Percentiles rank a stretch among this genome's conserved stretches.
Evolutionary conservation across 2,113 vertebrate genomes (phyloP).

Genomic region (Castor canadensis): DNA sequence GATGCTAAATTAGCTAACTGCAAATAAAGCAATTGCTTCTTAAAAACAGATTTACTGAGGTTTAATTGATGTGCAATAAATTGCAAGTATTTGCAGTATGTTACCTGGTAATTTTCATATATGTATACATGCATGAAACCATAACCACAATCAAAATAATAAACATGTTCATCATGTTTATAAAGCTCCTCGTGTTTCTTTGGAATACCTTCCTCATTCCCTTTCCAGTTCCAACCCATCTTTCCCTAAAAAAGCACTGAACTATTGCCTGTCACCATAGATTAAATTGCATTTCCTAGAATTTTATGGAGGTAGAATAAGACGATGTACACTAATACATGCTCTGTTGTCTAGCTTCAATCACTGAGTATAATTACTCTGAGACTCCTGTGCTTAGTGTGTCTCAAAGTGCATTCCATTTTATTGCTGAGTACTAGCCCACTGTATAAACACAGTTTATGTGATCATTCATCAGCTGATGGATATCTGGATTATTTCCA

Average conservation of each 20-base stretch:
- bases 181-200: not conserved
- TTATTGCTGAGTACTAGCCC: not conserved
- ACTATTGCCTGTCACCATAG: not conserved
- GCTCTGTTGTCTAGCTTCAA: not conserved
- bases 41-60: not conserved
- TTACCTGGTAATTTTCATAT: not conserved
- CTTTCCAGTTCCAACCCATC: not conserved
- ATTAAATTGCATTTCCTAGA: constrained; percentile 43
- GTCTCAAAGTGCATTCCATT: not conserved
- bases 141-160: not conserved
- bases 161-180: not conserved
- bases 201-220: not conserved
- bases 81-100: not conserved
- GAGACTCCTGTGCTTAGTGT: not conserved
- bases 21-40: not conserved
- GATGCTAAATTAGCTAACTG: not conserved
- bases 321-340: not conserved
- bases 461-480: not conserved
- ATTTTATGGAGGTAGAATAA: not conserved
- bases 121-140: not conserved
- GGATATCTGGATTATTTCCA: not conserved
- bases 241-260: not conserved
- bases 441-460: not conserved
- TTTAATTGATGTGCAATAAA: not conserved
- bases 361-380: constrained; percentile 43